Percentiles rank a stretch among this genome's conserved stretches.
Conservation (phyloP, 1,140 invertebrate genomes). For the Drosophila takahashii region DNA sequence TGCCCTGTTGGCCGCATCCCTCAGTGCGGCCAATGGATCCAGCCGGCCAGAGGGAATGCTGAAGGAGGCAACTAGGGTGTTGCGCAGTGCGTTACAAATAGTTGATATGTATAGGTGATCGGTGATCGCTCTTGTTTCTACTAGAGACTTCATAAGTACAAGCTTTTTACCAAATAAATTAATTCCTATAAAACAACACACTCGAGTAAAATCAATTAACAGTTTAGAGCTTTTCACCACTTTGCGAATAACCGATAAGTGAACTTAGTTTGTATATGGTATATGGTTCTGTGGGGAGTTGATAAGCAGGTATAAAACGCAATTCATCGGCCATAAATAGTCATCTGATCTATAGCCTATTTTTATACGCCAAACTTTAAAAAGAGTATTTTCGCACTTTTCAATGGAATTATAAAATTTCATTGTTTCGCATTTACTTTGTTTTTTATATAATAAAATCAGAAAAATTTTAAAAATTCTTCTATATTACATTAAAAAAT, state of each 20-base stretch:
- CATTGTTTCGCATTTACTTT: background rate
- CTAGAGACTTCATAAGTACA: conserved; percentile 28
- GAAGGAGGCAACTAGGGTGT: conserved; percentile 50
- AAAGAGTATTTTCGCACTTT: background rate
- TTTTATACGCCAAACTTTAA: background rate
- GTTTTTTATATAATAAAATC: no score
- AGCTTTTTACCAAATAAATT: conserved; percentile 58
- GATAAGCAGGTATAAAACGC: conserved; percentile 1
- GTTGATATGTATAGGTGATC: conserved; percentile 31
- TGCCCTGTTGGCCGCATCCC: conserved; percentile 49
- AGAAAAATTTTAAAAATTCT: no score
- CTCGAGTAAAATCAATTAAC: background rate
- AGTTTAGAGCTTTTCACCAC: conserved; percentile 4
- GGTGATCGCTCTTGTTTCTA: conserved; percentile 15
- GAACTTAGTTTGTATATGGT: background rate
- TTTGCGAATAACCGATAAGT: conserved; percentile 1
- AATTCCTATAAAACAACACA: conserved; percentile 34
- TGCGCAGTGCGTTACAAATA: conserved; percentile 47
- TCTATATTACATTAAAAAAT: no score
- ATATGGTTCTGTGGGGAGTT: conserved; percentile 6
- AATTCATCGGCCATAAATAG: conserved; percentile 26
- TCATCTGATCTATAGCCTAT: conserved; percentile 12
- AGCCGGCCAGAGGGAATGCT: conserved; percentile 42
- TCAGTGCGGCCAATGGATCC: conserved; percentile 62
- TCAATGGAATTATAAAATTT: background rate